phyloP scores from a whole-genome alignment of 2,797 vertebrate genomes.

The Coendou prehensilis region DNA sequence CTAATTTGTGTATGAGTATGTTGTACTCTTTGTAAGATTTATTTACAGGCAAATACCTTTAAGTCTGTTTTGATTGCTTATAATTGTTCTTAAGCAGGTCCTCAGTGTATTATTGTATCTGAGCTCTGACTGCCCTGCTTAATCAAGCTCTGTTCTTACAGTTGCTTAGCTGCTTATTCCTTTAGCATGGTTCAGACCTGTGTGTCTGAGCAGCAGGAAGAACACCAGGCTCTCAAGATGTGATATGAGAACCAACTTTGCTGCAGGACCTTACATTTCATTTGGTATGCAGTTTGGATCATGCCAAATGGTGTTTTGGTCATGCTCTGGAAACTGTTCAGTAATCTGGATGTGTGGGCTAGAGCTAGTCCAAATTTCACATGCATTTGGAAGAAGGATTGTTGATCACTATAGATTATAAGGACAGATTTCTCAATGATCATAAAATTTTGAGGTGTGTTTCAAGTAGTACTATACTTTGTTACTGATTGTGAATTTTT shows the following conservation, averaged over 20 bases:
- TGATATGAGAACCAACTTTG: neutral
- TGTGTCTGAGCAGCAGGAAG: neutral
- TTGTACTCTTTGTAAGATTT: neutral
- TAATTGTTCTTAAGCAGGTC: neutral
- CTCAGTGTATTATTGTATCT: neutral
- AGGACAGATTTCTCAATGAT: neutral
- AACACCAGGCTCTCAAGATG: neutral
- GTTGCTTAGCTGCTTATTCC: neutral
- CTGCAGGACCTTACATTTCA: neutral
- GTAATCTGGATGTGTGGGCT: neutral
- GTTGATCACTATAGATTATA: neutral
- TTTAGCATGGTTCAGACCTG: neutral
- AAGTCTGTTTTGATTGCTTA: conserved; percentile 16
- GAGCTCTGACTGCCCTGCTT: neutral
- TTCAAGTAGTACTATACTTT: neutral
- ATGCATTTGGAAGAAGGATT: neutral
- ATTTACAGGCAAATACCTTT: conserved; percentile 18
- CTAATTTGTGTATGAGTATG: neutral
- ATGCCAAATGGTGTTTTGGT: neutral
- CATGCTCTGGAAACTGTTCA: neutral
- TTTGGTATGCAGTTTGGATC: neutral
- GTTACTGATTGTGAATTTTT: neutral
- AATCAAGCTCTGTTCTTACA: neutral
- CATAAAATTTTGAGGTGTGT: neutral
- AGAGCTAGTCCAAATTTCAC: neutral